Percentiles rank a stretch among this genome's conserved stretches.
Conservation (phyloP, 1,140 invertebrate genomes). For the Drosophila neocordata region DNA sequence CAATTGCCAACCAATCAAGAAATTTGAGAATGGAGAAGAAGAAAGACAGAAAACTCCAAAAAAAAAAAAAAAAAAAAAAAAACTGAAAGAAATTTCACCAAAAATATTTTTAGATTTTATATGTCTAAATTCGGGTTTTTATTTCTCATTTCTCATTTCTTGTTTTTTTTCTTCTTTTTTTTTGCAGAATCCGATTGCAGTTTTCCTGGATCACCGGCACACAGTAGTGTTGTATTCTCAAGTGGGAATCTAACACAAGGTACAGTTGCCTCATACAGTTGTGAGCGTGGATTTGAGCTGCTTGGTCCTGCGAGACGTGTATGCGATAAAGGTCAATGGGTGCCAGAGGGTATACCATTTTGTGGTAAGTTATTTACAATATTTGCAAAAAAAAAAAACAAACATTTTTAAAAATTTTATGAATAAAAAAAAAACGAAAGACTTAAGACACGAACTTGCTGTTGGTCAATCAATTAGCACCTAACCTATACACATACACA, state of each 20-base stretch:
- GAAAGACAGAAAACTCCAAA: too few species aligned
- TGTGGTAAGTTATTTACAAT: conserved; percentile 89
- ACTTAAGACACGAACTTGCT: conserved; percentile 69
- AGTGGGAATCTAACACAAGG: conserved; percentile 87
- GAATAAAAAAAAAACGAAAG: conserved; percentile 57
- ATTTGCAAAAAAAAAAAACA: neutral
- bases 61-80: too few species aligned
- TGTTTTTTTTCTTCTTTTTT: neutral
- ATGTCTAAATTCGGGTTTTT: neutral
- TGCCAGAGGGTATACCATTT: conserved; percentile 96
- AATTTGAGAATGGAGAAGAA: too few species aligned
- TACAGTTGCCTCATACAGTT: conserved; percentile 92
- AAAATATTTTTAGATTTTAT: conserved; percentile 22
- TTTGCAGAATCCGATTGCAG: conserved; percentile 85
- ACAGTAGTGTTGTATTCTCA: conserved; percentile 91
- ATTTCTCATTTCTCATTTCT: too few species aligned
- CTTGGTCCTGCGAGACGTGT: conserved; percentile 91
- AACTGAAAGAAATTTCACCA: conserved; percentile 7
- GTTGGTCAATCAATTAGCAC: conserved; percentile 55
- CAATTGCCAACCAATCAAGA: conserved; percentile 8
- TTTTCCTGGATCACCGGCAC: conserved; percentile 96
- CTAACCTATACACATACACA: conserved; percentile 9
- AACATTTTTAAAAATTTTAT: neutral
- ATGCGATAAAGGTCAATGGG: conserved; percentile 92
- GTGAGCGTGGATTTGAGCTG: conserved; percentile 95